Evolutionary conservation across 2,888 invertebrate species (phyloP).

Genomic region (Rhodophaea formosa): DNA sequence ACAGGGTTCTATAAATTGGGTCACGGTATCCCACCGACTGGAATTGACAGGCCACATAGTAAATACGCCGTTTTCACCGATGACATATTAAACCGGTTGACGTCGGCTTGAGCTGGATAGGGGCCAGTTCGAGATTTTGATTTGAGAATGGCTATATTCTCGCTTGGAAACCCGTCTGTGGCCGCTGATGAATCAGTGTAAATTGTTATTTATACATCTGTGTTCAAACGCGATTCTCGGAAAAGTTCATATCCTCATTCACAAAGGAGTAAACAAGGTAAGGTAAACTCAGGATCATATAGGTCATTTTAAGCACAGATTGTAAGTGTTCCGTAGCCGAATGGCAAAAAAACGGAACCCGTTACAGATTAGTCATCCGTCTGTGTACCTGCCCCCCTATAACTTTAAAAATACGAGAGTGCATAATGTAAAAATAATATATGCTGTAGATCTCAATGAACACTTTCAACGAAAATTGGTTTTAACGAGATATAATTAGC

Average conservation of each 20-base stretch:
- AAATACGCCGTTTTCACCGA: constrained; percentile 15
- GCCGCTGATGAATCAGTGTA: constrained; percentile 8
- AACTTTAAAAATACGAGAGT: no score
- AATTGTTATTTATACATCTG: constrained; percentile 13
- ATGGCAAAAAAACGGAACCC: no score
- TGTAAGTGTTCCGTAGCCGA: no score
- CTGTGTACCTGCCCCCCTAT: no score
- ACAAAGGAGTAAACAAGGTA: constrained; percentile 7
- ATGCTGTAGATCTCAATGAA: no score
- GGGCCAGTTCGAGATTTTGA: constrained; percentile 27
- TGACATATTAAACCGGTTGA: constrained; percentile 21
- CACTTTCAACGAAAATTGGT: no score
- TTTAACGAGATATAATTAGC: no score
- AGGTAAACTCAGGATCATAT: not conserved
- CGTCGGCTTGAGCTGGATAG: constrained; percentile 25
- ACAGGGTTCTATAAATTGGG: constrained; percentile 18
- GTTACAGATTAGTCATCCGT: no score
- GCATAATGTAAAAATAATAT: no score
- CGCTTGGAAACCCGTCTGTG: not conserved
- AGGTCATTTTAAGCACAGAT: not conserved
- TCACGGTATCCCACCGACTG: constrained; percentile 18
- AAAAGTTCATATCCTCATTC: not conserved
- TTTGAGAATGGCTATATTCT: constrained; percentile 15
- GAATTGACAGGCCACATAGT: constrained; percentile 18
- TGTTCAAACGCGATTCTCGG: constrained; percentile 10